Conservation (phyloP, 2,113 vertebrate genomes). For the cattle (Bos taurus) region ARS-UCD2.0 NC_037328.1:92968001-92968500, state of each 20-base stretch:
- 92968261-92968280: neutral
- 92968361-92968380: neutral
- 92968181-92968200: neutral
- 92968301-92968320: neutral
- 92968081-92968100: neutral
- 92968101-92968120: neutral
- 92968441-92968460: neutral
- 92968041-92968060: neutral
- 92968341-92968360: neutral
- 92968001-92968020: neutral
- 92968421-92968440: neutral
- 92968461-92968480: neutral
- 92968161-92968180: neutral
- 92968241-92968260: neutral
- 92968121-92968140: neutral
- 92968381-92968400: neutral
- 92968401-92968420: neutral
- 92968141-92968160: neutral
- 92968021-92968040: neutral
- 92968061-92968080: neutral
- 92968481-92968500: neutral
- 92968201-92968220: neutral
- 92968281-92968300: neutral
- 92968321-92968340: neutral
- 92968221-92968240: neutral